These are phyloP conservation scores for Tupaia chinensis DNA, from an alignment of 2,113 vertebrate genomes.

Conservation along the genomic window DNA sequence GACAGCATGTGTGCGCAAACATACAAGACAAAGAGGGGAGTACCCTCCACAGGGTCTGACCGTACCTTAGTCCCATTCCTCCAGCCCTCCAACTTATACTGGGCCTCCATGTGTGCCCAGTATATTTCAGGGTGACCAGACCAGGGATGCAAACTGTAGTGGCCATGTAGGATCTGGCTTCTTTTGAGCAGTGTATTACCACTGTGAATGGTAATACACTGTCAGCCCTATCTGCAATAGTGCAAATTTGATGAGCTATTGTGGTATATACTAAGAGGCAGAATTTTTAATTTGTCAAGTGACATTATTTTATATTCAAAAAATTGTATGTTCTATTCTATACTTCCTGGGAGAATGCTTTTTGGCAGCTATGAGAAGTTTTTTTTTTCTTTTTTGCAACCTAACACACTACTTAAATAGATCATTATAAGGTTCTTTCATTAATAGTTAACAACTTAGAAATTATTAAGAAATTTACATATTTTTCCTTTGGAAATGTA, in stretches of 20 bases:
- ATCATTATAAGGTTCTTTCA: not conserved
- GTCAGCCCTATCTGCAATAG: not conserved
- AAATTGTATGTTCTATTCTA: not conserved
- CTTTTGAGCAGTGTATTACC: too few relatives aligned
- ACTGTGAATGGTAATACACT: too few relatives aligned
- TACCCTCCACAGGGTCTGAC: too few relatives aligned
- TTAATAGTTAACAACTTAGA: constrained; percentile 22
- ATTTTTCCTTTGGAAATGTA: constrained; percentile 36
- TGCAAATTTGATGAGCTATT: not conserved
- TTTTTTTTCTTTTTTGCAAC: not conserved
- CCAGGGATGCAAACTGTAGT: too few relatives aligned
- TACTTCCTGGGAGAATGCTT: not conserved
- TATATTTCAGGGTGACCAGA: too few relatives aligned
- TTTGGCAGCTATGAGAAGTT: not conserved
- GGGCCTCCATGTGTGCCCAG: too few relatives aligned
- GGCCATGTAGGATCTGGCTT: too few relatives aligned
- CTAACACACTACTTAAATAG: not conserved
- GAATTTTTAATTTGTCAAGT: constrained; percentile 6
- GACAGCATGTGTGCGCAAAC: too few relatives aligned
- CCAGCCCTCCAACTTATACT: too few relatives aligned
- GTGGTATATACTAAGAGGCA: not conserved
- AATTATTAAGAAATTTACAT: not conserved
- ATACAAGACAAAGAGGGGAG: too few relatives aligned
- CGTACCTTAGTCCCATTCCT: too few relatives aligned
- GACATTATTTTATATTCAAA: constrained; percentile 38